phyloP scores from a whole-genome alignment of 2,888 invertebrate genomes.

The Pteria penguin region DNA sequence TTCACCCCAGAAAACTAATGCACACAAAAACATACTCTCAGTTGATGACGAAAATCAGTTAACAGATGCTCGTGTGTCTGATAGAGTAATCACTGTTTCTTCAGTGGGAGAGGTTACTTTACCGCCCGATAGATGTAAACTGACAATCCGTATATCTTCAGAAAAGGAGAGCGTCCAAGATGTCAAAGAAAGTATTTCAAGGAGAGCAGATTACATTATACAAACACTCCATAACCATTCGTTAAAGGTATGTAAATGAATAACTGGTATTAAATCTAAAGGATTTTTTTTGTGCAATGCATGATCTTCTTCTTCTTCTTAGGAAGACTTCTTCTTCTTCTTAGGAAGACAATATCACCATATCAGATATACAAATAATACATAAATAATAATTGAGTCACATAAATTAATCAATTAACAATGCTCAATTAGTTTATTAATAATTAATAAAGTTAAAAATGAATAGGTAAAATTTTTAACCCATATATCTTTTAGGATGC shows the following conservation, averaged over 20 bases:
- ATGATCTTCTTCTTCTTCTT: too few species aligned
- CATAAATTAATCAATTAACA: too few species aligned
- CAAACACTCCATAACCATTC: conserved; percentile 74
- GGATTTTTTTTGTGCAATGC: too few species aligned
- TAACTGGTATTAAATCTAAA: too few species aligned
- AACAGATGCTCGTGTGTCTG: conserved; percentile 36
- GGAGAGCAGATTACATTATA: conserved; percentile 74
- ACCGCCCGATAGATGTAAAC: conserved; percentile 72
- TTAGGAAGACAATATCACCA: too few species aligned
- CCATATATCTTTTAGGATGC: conserved; percentile 64
- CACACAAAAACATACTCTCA: conserved; percentile 1
- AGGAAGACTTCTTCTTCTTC: too few species aligned
- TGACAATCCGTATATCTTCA: conserved; percentile 64
- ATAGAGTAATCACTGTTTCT: conserved; percentile 68
- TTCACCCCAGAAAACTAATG: conserved; percentile 22
- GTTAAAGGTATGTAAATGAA: conserved; percentile 60
- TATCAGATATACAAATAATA: too few species aligned
- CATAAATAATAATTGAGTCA: too few species aligned
- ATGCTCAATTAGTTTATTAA: too few species aligned
- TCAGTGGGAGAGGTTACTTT: conserved; percentile 72
- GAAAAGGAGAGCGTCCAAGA: conserved; percentile 73
- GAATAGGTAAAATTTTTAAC: too few species aligned
- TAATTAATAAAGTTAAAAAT: too few species aligned
- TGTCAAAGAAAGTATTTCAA: conserved; percentile 73
- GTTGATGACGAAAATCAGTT: conserved; percentile 36